Base-by-base conservation (phyloP, 2,113 vertebrate species). In the Chlorodrepanis virens region DNA sequence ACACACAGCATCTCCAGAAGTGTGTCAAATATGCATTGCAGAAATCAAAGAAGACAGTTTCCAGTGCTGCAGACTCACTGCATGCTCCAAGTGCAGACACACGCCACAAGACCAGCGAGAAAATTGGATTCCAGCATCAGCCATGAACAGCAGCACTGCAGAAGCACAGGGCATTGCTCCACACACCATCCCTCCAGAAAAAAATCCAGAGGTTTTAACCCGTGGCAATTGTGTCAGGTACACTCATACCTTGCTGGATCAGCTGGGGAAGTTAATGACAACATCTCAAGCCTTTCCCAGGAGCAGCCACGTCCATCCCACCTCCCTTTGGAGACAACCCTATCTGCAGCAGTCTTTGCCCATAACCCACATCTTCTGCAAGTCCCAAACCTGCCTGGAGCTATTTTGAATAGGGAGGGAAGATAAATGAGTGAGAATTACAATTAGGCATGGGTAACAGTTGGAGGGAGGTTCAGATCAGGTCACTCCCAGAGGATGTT, bases 401-500 rank as follows among this genome's bases (percentile, higher is more conserved):
- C 5, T 61, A 39, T 71, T 94, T 83, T 59, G 22, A 11, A 33
- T 12, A 42, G 28, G 4, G 8, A 42, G 9, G 2, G 14, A 82
- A 79, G 67, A 93, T 3, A 54, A 69, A 63, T 3, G 25, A 70
- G 31, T 14, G 5, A 64, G 25, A 65, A 84, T 24, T 50, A 87
- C 44, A 69, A 20, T 20, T 18, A 69, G 40, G 28, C 31, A 83
- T 25, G 49, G 24, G 25, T 10, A 67, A 50, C 23, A 56, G 56
- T 49, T 42, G 56, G 19, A 75, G 59, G 17, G 25, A 69, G 49
- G 47, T 49, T 94, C 83, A 64, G 25, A 71, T 12, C n/a, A 37
- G 86, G 86, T 93, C 65, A 37, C 10, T 89, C n/a, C 37, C 80
- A 90, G 68, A 93, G 57, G 68, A 95, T 67, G 63, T 29, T 91